These are phyloP conservation scores for Hexactinellida sp. DNA, from an alignment of 37 sponge, comb jelly and placozoan species.

Conservation along the genomic window DNA sequence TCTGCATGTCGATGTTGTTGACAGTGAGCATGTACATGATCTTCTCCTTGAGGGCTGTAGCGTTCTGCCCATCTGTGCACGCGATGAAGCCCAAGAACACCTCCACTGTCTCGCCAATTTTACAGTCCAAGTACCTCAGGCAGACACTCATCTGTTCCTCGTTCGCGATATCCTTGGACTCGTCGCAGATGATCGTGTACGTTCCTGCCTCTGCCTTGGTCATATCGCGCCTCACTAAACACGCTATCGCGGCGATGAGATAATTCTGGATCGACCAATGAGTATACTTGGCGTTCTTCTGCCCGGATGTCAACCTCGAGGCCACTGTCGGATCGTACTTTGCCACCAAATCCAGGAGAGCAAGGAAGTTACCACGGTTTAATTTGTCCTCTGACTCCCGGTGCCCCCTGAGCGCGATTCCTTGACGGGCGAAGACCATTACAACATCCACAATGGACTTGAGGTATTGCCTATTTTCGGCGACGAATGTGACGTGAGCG, in stretches of 20 bases:
- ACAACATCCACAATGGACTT: not conserved
- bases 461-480: not conserved
- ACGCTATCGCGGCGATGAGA: not conserved
- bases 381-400: not conserved
- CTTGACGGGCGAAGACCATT: not conserved
- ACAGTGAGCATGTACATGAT: not conserved
- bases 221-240: not conserved
- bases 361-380: not conserved
- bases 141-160: not conserved
- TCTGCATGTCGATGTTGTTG: not conserved
- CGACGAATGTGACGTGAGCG: too few species aligned
- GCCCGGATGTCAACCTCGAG: not conserved
- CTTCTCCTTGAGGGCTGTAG: not conserved
- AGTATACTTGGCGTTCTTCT: not conserved
- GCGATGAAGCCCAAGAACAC: not conserved
- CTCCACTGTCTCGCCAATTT: not conserved
- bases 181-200: not conserved
- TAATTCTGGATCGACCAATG: not conserved
- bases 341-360: not conserved
- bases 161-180: not conserved
- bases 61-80: not conserved
- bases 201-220: not conserved
- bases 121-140: not conserved
- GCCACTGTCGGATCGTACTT: not conserved
- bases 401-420: not conserved